Percentiles rank a stretch among this genome's conserved stretches.
Conservation (phyloP, 2,797 vertebrate genomes). For the Allobates femoralis region DNA sequence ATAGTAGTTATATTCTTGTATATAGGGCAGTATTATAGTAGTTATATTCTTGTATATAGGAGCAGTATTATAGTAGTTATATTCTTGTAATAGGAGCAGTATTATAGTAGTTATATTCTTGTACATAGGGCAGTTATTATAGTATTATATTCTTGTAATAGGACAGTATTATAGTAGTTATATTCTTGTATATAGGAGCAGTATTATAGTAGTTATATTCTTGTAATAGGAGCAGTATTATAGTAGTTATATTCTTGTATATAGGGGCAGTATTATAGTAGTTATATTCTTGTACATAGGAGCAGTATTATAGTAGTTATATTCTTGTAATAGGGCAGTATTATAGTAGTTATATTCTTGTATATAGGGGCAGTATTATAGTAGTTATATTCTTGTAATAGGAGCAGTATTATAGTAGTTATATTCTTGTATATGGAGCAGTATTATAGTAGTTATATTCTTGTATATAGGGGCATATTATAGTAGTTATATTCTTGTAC, state of each 20-base stretch:
- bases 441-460: constrained; percentile 8
- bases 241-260: too few species aligned
- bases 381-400: constrained; percentile 12
- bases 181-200: constrained; percentile 9
- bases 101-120: background rate
- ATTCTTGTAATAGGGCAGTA: too few species aligned
- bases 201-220: too few species aligned
- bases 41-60: background rate
- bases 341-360: constrained; percentile 3
- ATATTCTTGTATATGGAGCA: too few species aligned
- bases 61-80: background rate
- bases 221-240: too few species aligned
- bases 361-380: constrained; percentile 2
- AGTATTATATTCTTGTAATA: constrained; percentile 6
- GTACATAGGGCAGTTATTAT: too few species aligned
- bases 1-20: constrained; percentile 3
- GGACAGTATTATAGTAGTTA: constrained; percentile 9
- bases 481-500: constrained; percentile 15
- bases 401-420: constrained; percentile 7
- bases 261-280: constrained; percentile 6
- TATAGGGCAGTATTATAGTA: too few species aligned
- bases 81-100: background rate
- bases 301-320: too few species aligned
- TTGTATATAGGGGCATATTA: background rate
- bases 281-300: constrained; percentile 7